A percentile compares a stretch with the other conserved stretches of the same genome.
phyloP scores from a whole-genome alignment of 2,797 vertebrate genomes.

The Lepilemur septentrionalis region DNA sequence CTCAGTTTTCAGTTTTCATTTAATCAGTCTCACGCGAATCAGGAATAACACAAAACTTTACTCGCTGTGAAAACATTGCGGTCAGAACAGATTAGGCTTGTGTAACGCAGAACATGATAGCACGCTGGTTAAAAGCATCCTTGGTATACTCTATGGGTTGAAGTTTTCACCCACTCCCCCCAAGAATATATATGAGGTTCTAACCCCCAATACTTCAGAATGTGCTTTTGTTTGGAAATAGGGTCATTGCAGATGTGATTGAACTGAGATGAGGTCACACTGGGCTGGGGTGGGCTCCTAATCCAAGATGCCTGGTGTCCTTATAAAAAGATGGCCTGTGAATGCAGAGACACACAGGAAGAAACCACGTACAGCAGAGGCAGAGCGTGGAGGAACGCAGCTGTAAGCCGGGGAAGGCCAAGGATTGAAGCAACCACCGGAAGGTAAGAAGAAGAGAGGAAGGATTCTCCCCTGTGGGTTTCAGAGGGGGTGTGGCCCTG shows the following conservation, averaged over 20 bases:
- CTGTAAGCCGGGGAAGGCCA: accelerated
- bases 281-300: not conserved
- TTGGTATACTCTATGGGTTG: not conserved
- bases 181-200: not conserved
- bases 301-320: not conserved
- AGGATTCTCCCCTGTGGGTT: not conserved
- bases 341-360: not conserved
- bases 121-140: not conserved
- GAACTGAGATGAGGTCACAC: not conserved
- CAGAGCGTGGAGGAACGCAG: accelerated
- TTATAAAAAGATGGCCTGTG: not conserved
- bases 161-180: not conserved
- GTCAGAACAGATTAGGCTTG: not conserved
- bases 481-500: not conserved
- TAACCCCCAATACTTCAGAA: not conserved
- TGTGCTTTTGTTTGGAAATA: not conserved
- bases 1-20: not conserved
- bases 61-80: not conserved
- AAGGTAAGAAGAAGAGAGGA: not conserved
- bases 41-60: not conserved
- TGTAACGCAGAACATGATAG: not conserved
- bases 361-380: too few relatives aligned
- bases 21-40: not conserved
- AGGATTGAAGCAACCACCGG: not conserved
- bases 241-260: not conserved